Evolutionary conservation across 2,113 vertebrate species (phyloP), one percentile per base, ranked within the genome.

Genomic region (Melanerpes formicivorus): DNA sequence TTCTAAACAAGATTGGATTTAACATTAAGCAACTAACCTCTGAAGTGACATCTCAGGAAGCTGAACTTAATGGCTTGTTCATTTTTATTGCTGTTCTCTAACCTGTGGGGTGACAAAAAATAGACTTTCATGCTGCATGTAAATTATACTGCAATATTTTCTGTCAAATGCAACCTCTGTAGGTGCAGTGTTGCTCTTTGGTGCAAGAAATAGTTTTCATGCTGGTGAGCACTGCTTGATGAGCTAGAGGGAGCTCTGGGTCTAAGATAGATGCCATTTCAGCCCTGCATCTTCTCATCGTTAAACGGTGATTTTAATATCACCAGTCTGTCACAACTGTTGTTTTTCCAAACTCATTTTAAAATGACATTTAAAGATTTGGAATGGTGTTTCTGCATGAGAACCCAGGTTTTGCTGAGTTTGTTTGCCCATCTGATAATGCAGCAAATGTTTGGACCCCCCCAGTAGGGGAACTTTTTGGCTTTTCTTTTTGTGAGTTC

Each of bases 241-340:
- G 10, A 95, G 84, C 96, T 96, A 98, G 98, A 97, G 97, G 97
- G 98, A 96, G 95, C 95, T 95, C 94, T 87, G 91, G 89, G 48
- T 75, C 72, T 55, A 84, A 86, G 75, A 81, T 56, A 52, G 0
- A 11, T 8, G 6, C 30, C 10, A 2, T 54, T 85, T 80, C 66
- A 85, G 59, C 52, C 48, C 17, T 65, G 32, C 22, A 50, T 86
- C 80, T 88, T 71, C 79, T 83, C 23, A 2, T 74, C 29, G 11
- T 52, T 70, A 50, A 85, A 42, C 32, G 55, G 42, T 55, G 22
- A 73, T 77, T 77, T 84, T 80, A 72, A 3, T 76, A 76, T 80
- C 67, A 63, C n/a, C 11, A 42, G 27, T 32, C 37, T 80, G 62
- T 87, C 62, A 26, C 3, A 14, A 64, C 25, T 80, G 6, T 75